phyloP scores from a whole-genome alignment of 2,113 vertebrate genomes.

The Castor canadensis region DNA sequence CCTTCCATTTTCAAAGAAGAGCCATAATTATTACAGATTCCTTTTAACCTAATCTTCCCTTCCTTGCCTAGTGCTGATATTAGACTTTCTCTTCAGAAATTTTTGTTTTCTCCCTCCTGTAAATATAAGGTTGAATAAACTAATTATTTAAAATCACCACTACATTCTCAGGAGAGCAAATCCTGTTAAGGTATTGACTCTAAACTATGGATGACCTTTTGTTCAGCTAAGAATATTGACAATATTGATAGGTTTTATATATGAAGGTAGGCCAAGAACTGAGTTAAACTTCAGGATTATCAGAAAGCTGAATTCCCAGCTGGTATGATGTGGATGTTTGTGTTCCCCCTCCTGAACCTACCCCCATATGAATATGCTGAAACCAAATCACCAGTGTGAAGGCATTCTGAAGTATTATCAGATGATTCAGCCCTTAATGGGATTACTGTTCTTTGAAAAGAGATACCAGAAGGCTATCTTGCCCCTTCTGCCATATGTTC shows the following conservation, averaged over 20 bases:
- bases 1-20: not conserved
- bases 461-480: not conserved
- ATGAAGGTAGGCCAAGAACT: not conserved
- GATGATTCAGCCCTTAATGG: not conserved
- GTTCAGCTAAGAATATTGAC: not conserved
- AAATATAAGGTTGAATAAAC: not conserved
- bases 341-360: not conserved
- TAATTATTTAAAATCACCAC: not conserved
- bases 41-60: not conserved
- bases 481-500: not conserved
- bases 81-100: slow-evolving; percentile 2
- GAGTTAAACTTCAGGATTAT: not conserved
- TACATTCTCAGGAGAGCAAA: not conserved
- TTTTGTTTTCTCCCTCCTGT: not conserved
- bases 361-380: not conserved
- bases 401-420: not conserved
- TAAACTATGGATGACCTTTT: not conserved
- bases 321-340: not conserved
- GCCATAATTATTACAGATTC: not conserved
- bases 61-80: not conserved
- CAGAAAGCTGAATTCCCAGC: not conserved
- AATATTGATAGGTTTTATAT: not conserved
- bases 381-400: not conserved
- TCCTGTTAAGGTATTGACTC: not conserved
- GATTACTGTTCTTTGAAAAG: not conserved